Percentiles rank a stretch among this genome's conserved stretches.
phyloP scores from a whole-genome alignment of 2,797 vertebrate species.

The Fistularia commersonii region DNA sequence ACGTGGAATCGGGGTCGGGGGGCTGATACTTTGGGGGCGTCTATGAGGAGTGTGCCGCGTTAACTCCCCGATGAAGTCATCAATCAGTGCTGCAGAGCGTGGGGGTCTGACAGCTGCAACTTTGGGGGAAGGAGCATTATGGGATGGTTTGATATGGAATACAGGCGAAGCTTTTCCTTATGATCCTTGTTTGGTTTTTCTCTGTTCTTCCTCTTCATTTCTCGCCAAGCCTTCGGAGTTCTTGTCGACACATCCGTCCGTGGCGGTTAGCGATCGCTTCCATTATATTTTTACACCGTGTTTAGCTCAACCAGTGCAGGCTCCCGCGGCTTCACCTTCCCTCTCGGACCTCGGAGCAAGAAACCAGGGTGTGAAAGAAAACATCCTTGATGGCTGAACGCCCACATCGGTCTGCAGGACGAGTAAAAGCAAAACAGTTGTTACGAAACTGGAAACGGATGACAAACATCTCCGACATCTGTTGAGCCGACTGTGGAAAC shows the following conservation, averaged over 20 bases:
- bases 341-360: conserved; percentile 30
- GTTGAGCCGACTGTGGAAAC: too few species aligned
- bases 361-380: conserved; percentile 61
- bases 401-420: conserved; percentile 37
- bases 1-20: conserved; percentile 3
- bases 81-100: conserved; percentile 58
- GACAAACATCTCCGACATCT: not conserved
- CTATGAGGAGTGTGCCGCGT: conserved; percentile 56
- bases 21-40: conserved; percentile 27
- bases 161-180: conserved; percentile 18
- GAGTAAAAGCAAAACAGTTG: conserved; percentile 14
- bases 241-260: conserved; percentile 73
- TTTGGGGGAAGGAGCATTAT: conserved; percentile 36
- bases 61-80: conserved; percentile 75
- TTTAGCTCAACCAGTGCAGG: conserved; percentile 68
- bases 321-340: conserved; percentile 55
- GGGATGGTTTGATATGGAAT: conserved; percentile 2
- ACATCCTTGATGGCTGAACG: conserved; percentile 44
- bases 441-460: conserved; percentile 37
- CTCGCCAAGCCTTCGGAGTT: conserved; percentile 31
- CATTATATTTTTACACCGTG: conserved; percentile 61
- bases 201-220: conserved; percentile 1
- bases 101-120: conserved; percentile 61
- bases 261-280: conserved; percentile 66
- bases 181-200: conserved; percentile 4